Evolutionary conservation across 1,140 invertebrate genomes (phyloP).

Genomic region (Drosophila pectinifera): DNA sequence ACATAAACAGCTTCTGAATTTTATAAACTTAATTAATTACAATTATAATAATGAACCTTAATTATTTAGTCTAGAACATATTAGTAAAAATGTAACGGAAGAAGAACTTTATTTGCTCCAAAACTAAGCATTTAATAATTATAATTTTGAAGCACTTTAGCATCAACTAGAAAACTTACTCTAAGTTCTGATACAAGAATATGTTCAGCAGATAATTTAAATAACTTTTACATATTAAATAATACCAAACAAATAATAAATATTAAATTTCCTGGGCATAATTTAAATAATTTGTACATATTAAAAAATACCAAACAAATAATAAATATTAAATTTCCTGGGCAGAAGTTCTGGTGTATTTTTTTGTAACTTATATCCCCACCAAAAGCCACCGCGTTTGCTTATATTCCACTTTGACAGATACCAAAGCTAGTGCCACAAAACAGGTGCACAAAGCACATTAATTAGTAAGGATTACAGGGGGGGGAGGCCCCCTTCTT

Average conservation of each 20-base stretch:
- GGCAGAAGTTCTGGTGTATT: not conserved
- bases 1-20: too few species aligned
- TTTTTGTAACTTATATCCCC: conserved; percentile 1
- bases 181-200: too few species aligned
- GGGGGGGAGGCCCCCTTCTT: conserved; percentile 17
- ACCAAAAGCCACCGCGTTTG: conserved; percentile 13
- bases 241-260: not conserved
- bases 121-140: too few species aligned
- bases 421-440: conserved; percentile 27
- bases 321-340: not conserved
- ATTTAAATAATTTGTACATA: too few species aligned
- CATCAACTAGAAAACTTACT: too few species aligned
- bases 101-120: too few species aligned
- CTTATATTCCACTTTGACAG: conserved; percentile 40
- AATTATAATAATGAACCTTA: too few species aligned
- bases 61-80: not conserved
- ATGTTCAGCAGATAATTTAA: not conserved
- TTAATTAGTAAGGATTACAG: conserved; percentile 26
- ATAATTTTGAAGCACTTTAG: too few species aligned
- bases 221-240: too few species aligned
- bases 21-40: not conserved
- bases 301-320: too few species aligned
- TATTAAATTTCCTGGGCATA: not conserved
- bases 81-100: too few species aligned
- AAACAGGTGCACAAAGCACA: conserved; percentile 50